Base-by-base conservation (phyloP, 2,888 invertebrate genomes). In the Drosophila infuscata region DNA sequence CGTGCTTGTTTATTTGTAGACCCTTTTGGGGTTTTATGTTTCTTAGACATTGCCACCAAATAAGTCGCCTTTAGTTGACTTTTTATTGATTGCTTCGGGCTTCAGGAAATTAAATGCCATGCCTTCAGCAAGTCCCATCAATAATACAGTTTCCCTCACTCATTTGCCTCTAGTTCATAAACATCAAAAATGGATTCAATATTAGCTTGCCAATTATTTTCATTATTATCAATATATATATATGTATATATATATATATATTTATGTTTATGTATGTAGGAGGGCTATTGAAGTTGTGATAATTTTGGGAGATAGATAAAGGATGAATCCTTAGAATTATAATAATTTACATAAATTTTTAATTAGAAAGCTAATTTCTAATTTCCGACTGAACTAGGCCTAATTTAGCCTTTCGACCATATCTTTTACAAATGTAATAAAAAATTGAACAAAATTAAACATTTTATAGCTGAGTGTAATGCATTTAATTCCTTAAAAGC, bases 21-120 rank as follows among this genome's bases (percentile, higher is more conserved):
- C 80, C 76, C 82, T 82, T 46, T 88, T 83, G 75, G 75, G 75
- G 78, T 73, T 57, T 74, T 68, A 78, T 70, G 66, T 66, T 70
- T 70, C 70, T 46, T 56, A 65, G 65, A 67, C 64, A 83, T 83
- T 83, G 72, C 58, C 81, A 75, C 64, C 76, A 76, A 79, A 75
- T 76, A 73, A 76, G 76, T 74, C 73, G 67, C 65, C 60, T 76
- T 89, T 79, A 74, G 82, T 89, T 87, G 68, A 65, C 63, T 83
- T 82, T 74, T 70, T 82, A 88, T 85, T 89, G 75, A 77, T 68
- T 79, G 70, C 69, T 25, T 25, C 64, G 62, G 56, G 70, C 66
- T 67, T 78, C 85, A 88, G 86, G 82, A 84, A 86, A 89, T 86
- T 86, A 85, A 85, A 88, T 81, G 83, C 72, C 81, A 72, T 51